Percentiles rank a stretch among this genome's conserved stretches.
These are phyloP conservation scores for Formica aserva DNA, from an alignment of 2,888 invertebrate species.

Conservation along the genomic window DNA sequence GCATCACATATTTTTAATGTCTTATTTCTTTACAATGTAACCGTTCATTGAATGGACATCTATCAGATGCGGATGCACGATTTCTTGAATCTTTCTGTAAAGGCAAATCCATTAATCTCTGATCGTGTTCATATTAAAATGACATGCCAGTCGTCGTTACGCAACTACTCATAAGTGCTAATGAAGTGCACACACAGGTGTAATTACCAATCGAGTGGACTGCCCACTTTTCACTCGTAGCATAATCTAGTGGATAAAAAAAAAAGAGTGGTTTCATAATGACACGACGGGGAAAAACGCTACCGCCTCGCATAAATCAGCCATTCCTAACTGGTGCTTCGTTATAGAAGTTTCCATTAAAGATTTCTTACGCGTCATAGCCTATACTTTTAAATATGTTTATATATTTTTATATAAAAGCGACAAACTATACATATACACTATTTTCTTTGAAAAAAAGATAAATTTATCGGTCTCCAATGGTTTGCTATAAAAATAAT, in stretches of 20 bases:
- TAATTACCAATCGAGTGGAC: slow-evolving; percentile 81
- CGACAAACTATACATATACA: not conserved
- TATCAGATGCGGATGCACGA: slow-evolving; percentile 55
- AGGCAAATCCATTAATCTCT: slow-evolving; percentile 81
- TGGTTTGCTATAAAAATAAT: not conserved
- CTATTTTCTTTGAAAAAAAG: not conserved
- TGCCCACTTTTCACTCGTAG: slow-evolving; percentile 78
- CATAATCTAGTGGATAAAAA: slow-evolving; percentile 65
- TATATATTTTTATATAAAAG: not conserved
- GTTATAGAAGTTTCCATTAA: slow-evolving; percentile 6
- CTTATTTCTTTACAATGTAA: slow-evolving; percentile 58
- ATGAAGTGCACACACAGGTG: slow-evolving; percentile 83
- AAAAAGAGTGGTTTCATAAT: slow-evolving; percentile 74
- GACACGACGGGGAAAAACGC: slow-evolving; percentile 50
- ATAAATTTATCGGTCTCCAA: not conserved
- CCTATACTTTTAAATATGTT: not conserved
- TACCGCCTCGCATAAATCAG: slow-evolving; percentile 36
- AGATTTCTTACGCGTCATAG: not conserved
- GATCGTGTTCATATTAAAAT: slow-evolving; percentile 81
- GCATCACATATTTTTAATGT: slow-evolving; percentile 19
- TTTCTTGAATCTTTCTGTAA: slow-evolving; percentile 79
- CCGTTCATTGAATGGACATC: slow-evolving; percentile 38
- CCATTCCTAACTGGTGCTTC: slow-evolving; percentile 39
- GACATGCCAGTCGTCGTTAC: slow-evolving; percentile 79
- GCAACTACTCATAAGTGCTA: slow-evolving; percentile 82